These are phyloP conservation scores for Aphodius sticticus DNA, from an alignment of 2,888 invertebrate genomes.

Conservation along the genomic window DNA sequence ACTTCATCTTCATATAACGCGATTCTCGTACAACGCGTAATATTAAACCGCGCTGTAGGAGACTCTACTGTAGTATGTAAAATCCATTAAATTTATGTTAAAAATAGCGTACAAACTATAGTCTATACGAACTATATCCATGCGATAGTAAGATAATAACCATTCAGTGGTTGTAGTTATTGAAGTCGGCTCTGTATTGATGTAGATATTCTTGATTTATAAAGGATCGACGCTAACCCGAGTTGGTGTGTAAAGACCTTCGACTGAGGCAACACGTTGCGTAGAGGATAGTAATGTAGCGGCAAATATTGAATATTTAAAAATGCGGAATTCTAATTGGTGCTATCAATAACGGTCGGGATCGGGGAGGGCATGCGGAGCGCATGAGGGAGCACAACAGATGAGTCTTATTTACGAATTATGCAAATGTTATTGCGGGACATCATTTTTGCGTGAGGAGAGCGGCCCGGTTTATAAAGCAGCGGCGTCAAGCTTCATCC, in stretches of 20 bases:
- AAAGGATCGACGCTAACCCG: neutral
- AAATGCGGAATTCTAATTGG: neutral
- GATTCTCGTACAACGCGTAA: no score
- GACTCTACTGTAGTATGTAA: no score
- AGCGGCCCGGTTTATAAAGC: neutral
- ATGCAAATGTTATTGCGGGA: neutral
- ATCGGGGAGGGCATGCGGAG: neutral
- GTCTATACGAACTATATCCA: no score
- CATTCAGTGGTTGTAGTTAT: no score
- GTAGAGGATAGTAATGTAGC: neutral
- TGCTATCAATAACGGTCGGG: neutral
- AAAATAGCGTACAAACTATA: no score
- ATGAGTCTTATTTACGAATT: slow-evolving; percentile 4
- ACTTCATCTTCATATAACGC: no score
- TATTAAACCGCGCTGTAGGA: no score
- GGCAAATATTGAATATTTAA: neutral
- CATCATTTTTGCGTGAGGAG: neutral
- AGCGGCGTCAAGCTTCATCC: neutral
- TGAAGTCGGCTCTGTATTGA: no score
- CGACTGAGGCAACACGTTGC: neutral
- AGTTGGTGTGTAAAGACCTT: neutral
- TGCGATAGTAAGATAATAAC: no score
- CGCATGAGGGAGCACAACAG: neutral
- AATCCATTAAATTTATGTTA: no score
- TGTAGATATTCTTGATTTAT: no score